Evolutionary conservation across 2,113 vertebrate species (phyloP).

Genomic region (Trichomycterus rosablanca): DNA sequence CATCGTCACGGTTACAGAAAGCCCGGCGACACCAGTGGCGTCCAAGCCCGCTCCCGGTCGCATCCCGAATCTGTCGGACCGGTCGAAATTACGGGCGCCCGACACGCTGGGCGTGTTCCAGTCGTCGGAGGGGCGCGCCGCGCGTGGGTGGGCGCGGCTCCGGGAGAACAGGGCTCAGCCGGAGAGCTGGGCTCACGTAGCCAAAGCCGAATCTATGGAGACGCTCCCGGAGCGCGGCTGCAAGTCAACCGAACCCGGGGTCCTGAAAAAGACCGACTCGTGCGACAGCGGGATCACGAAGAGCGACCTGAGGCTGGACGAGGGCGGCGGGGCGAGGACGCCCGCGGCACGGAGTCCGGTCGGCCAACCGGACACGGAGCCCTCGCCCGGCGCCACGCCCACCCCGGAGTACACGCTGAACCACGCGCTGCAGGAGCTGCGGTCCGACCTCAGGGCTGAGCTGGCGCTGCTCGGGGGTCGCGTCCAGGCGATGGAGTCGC

Average conservation of each 20-base stretch:
- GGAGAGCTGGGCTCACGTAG: conserved; percentile 88
- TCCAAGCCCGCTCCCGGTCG: conserved; percentile 58
- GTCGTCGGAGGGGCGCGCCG: conserved; percentile 51
- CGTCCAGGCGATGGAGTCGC: conserved; percentile 84
- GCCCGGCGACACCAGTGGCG: conserved; percentile 80
- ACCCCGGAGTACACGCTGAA: conserved; percentile 96
- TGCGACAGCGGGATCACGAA: conserved; percentile 98
- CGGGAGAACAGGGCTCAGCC: conserved; percentile 77
- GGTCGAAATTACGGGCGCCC: conserved; percentile 83
- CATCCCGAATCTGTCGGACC: conserved; percentile 60
- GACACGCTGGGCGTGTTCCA: conserved; percentile 72
- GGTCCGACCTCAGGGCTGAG: conserved; percentile 81
- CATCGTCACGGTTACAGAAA: conserved; percentile 88
- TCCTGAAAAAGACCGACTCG: conserved; percentile 94
- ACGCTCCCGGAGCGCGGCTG: conserved; percentile 86
- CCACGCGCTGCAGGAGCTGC: conserved; percentile 79
- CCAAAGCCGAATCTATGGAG: conserved; percentile 97
- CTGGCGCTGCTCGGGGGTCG: conserved; percentile 82
- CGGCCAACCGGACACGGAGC: conserved; percentile 61
- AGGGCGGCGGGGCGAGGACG: conserved; percentile 81
- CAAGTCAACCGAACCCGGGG: conserved; percentile 62
- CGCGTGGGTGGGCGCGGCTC: conserved; percentile 88
- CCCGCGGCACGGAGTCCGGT: conserved; percentile 89
- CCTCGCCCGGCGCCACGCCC: conserved; percentile 59
- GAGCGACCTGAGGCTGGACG: conserved; percentile 93